phyloP scores from a whole-genome alignment of 2,888 invertebrate genomes.

The Drosophila nr. perissopoda region DNA sequence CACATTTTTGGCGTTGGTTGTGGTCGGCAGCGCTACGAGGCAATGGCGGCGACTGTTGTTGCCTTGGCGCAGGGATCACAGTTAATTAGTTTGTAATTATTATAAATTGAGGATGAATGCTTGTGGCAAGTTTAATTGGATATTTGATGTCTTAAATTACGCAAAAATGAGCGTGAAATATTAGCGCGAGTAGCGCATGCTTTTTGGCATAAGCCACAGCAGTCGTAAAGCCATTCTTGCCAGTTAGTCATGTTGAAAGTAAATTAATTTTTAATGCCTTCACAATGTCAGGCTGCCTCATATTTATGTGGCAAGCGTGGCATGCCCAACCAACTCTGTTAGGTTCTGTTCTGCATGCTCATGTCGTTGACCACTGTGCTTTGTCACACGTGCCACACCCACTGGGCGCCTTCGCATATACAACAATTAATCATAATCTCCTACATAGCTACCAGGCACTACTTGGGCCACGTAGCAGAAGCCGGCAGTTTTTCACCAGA shows the following conservation, averaged over 20 bases:
- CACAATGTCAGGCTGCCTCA: constrained; percentile 62
- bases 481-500: constrained; percentile 64
- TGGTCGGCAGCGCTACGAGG: constrained; percentile 59
- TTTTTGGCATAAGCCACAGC: constrained; percentile 21
- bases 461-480: constrained; percentile 64
- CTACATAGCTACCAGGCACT: constrained; percentile 62
- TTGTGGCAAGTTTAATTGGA: constrained; percentile 81
- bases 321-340: constrained; percentile 10
- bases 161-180: constrained; percentile 72
- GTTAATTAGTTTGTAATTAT: constrained; percentile 83
- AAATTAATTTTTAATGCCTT: constrained; percentile 77
- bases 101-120: constrained; percentile 81
- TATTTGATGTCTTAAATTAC: constrained; percentile 78
- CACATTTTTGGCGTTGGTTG: constrained; percentile 73
- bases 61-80: constrained; percentile 73
- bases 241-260: constrained; percentile 62
- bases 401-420: constrained; percentile 34
- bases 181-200: constrained; percentile 40
- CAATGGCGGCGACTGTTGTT: constrained; percentile 40
- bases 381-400: constrained; percentile 77
- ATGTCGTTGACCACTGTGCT: constrained; percentile 69
- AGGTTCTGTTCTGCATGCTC: constrained; percentile 29
- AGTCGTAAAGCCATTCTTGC: constrained; percentile 27
- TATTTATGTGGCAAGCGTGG: constrained; percentile 69
- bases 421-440: constrained; percentile 76